Conservation (phyloP, 2,888 invertebrate genomes). For the Panzeria rudis region DNA sequence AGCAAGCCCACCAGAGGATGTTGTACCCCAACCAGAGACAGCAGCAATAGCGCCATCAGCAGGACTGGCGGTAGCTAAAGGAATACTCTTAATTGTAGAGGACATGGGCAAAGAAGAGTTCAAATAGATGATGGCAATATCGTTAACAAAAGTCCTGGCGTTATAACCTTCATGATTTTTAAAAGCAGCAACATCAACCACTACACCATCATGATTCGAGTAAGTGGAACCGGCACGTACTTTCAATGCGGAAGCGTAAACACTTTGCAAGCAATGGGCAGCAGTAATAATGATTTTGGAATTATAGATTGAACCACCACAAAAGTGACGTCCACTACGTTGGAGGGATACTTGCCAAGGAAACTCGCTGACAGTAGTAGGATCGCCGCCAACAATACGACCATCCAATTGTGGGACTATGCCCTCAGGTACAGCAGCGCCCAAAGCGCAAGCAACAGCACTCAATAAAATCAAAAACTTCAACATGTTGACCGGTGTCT, state of each 20-base stretch:
- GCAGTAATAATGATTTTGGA: conserved; percentile 85
- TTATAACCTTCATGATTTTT: conserved; percentile 82
- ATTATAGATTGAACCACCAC: conserved; percentile 85
- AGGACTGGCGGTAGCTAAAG: conserved; percentile 79
- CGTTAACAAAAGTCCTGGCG: conserved; percentile 82
- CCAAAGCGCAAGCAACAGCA: conserved; percentile 53
- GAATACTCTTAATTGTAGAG: conserved; percentile 82
- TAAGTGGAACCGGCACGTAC: conserved; percentile 85
- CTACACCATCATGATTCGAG: conserved; percentile 78
- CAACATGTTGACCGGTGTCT: conserved; percentile 53
- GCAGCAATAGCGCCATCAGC: conserved; percentile 53
- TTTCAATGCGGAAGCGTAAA: conserved; percentile 73
- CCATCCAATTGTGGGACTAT: conserved; percentile 67
- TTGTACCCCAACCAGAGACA: conserved; percentile 75
- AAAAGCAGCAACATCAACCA: conserved; percentile 71
- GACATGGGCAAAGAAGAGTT: conserved; percentile 82
- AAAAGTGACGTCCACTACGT: conserved; percentile 83
- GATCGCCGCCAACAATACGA: conserved; percentile 76
- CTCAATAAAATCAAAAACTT: conserved; percentile 60
- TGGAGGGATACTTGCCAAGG: conserved; percentile 75
- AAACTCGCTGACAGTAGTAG: conserved; percentile 72
- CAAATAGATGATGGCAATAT: conserved; percentile 86
- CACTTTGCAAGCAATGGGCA: conserved; percentile 85
- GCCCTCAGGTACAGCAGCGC: conserved; percentile 62
- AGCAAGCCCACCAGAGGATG: neutral